A percentile compares a stretch with the other conserved stretches of the same genome.
phyloP scores from a whole-genome alignment of 2,797 vertebrate species.

The Scyliorhinus canicula region DNA sequence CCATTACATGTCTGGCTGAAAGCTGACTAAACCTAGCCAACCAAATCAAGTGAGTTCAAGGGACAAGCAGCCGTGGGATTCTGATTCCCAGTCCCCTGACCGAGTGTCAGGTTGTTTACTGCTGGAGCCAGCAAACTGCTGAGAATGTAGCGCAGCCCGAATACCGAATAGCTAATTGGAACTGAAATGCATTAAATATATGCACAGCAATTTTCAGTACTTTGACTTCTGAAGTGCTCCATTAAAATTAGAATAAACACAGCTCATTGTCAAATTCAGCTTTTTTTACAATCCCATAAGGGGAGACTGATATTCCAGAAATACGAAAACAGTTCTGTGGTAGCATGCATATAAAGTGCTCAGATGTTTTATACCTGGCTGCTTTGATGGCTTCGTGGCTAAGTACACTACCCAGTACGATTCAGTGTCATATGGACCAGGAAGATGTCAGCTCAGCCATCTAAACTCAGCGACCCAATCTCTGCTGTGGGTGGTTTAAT shows the following conservation, averaged over 20 bases:
- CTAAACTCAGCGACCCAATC: background rate
- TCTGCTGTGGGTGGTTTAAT: background rate
- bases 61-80: background rate
- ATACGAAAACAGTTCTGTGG: background rate
- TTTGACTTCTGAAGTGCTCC: background rate
- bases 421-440: background rate
- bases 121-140: background rate
- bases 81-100: background rate
- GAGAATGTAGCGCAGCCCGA: background rate
- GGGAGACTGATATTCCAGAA: too few species aligned
- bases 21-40: background rate
- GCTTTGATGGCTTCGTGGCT: background rate
- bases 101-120: background rate
- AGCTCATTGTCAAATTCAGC: background rate
- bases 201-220: background rate
- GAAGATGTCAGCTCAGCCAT: background rate
- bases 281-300: background rate
- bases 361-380: background rate
- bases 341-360: background rate
- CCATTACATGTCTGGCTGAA: background rate
- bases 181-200: background rate
- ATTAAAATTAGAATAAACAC: background rate
- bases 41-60: background rate
- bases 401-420: background rate
- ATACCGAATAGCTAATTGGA: background rate